phyloP scores from a whole-genome alignment of 1,140 invertebrate species.

The Drosophila lini region DNA sequence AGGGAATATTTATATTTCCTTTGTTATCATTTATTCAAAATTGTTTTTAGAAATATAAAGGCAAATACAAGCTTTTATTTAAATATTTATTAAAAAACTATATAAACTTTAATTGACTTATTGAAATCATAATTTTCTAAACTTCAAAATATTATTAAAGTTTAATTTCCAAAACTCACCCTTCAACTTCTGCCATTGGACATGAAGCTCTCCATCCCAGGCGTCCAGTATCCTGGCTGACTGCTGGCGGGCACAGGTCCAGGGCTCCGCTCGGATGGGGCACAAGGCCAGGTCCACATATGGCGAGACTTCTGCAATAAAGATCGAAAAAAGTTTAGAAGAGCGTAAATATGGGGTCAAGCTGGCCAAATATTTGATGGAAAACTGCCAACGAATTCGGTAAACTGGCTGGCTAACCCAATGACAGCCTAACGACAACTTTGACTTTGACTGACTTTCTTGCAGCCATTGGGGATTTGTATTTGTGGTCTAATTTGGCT shows the following conservation, averaged over 20 bases:
- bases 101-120: too few species aligned
- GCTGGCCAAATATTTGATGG: conserved; percentile 27
- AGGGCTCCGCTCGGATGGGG: conserved; percentile 74
- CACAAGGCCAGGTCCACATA: conserved; percentile 79
- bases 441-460: conserved; percentile 28
- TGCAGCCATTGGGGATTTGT: conserved; percentile 45
- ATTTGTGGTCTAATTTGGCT: conserved; percentile 70
- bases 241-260: conserved; percentile 77
- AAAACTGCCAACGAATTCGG: conserved; percentile 28
- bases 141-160: background rate
- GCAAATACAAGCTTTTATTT: too few species aligned
- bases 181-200: conserved; percentile 81
- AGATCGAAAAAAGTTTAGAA: conserved; percentile 4
- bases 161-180: conserved; percentile 43
- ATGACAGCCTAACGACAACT: background rate
- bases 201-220: conserved; percentile 70
- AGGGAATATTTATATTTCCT: too few species aligned
- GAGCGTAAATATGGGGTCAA: conserved; percentile 8
- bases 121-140: too few species aligned
- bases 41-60: too few species aligned
- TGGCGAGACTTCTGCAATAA: conserved; percentile 77
- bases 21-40: too few species aligned
- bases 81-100: too few species aligned
- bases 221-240: conserved; percentile 72
- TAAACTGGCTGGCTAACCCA: conserved; percentile 13